phyloP scores from a whole-genome alignment of 2,797 vertebrate species.

The Gambusia yucatana region DNA sequence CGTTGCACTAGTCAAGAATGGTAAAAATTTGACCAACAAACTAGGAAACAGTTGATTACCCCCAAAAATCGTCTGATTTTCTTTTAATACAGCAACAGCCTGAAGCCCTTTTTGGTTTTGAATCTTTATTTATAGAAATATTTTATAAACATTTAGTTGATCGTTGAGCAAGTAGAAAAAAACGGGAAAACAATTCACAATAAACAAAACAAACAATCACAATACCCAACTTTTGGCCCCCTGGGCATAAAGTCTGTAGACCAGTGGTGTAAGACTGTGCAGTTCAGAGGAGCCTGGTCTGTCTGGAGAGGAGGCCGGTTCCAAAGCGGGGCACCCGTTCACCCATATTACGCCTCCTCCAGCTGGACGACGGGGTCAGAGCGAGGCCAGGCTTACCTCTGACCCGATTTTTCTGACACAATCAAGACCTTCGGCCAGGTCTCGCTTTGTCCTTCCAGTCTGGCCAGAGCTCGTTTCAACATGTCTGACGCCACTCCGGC shows the following conservation, averaged over 20 bases:
- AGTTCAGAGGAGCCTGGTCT: conserved; percentile 14
- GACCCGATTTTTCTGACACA: conserved; percentile 39
- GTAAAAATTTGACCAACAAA: too few species aligned
- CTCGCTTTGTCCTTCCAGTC: conserved; percentile 34
- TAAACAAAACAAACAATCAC: too few species aligned
- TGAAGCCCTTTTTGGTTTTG: too few species aligned
- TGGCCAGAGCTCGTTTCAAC: conserved; percentile 44
- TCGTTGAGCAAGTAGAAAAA: neutral
- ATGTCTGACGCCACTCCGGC: conserved; percentile 41
- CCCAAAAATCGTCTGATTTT: too few species aligned
- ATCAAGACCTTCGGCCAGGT: conserved; percentile 50
- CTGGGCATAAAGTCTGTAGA: too few species aligned
- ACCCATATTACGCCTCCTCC: conserved; percentile 55
- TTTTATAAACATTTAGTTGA: conserved; percentile 7
- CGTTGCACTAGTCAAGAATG: too few species aligned
- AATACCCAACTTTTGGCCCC: too few species aligned
- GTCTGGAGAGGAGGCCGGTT: conserved; percentile 21
- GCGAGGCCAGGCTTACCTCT: conserved; percentile 38
- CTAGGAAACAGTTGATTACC: too few species aligned
- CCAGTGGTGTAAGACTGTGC: conserved; percentile 10
- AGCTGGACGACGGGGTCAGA: conserved; percentile 58
- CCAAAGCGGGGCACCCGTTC: conserved; percentile 45
- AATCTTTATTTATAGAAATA: too few species aligned
- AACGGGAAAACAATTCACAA: too few species aligned
- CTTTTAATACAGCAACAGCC: too few species aligned